These are phyloP conservation scores for Cherax destructor DNA, from an alignment of 1,140 invertebrate genomes.

Conservation along the genomic window DNA sequence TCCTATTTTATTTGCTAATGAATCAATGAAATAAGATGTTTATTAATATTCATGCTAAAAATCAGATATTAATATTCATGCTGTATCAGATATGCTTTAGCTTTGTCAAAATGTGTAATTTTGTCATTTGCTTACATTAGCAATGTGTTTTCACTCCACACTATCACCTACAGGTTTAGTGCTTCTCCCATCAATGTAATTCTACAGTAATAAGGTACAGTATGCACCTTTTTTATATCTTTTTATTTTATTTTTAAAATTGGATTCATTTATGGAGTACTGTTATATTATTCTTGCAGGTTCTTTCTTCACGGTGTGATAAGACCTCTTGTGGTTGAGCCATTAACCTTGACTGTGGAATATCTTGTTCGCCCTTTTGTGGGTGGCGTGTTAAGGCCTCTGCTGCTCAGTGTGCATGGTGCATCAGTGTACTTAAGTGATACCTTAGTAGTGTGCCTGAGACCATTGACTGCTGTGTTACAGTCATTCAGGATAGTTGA, in stretches of 20 bases:
- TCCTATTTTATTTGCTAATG: no score
- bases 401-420: constrained; percentile 37
- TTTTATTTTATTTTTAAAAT: no score
- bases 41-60: no score
- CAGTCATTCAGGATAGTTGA: constrained; percentile 51
- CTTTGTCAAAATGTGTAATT: not conserved
- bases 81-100: no score
- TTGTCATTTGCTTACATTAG: not conserved
- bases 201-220: no score
- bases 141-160: no score
- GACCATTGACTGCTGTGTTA: constrained; percentile 24
- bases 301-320: constrained; percentile 41
- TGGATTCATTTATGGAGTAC: no score
- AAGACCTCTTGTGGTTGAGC: constrained; percentile 33
- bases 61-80: not conserved
- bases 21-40: no score
- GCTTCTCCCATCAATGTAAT: no score
- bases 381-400: constrained; percentile 34
- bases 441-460: constrained; percentile 35
- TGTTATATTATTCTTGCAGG: constrained; percentile 12
- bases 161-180: no score
- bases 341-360: constrained; percentile 37
- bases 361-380: constrained; percentile 39
- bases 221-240: no score
- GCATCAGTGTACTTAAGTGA: constrained; percentile 26